Evolutionary conservation across 1,140 invertebrate species (phyloP).

Genomic region (Drosophila pectinifera): DNA sequence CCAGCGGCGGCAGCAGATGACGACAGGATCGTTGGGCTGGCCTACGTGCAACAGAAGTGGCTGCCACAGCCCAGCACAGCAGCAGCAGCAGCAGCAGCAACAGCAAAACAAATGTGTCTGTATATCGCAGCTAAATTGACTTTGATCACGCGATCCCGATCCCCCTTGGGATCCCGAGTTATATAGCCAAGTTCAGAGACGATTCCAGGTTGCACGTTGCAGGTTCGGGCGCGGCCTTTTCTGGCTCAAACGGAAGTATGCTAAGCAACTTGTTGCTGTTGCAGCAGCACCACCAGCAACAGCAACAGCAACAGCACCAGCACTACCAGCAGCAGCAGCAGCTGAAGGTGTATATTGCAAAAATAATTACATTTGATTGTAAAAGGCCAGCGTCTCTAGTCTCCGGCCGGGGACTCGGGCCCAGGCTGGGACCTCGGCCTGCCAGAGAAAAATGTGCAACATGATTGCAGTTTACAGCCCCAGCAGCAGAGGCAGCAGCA

Average conservation of each 20-base stretch:
- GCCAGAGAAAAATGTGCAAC: conserved; percentile 83
- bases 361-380: conserved; percentile 84
- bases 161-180: conserved; percentile 32
- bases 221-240: conserved; percentile 62
- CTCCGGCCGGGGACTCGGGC: conserved; percentile 26
- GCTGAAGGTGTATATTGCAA: conserved; percentile 83
- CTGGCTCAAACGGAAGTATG: conserved; percentile 81
- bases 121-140: conserved; percentile 84
- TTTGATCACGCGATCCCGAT: conserved; percentile 79
- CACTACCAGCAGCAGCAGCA: conserved; percentile 32
- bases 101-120: conserved; percentile 79
- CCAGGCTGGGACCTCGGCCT: conserved; percentile 33
- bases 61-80: conserved; percentile 17
- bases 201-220: conserved; percentile 25
- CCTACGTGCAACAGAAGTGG: conserved; percentile 63
- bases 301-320: conserved; percentile 45
- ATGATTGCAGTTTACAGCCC: conserved; percentile 83
- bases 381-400: conserved; percentile 74
- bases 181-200: conserved; percentile 41
- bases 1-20: conserved; percentile 67
- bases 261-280: conserved; percentile 81
- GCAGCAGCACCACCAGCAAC: conserved; percentile 18
- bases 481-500: conserved; percentile 51
- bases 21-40: conserved; percentile 80
- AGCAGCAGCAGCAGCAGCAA: conserved; percentile 37